Evolutionary conservation across 2,113 vertebrate genomes (phyloP), one percentile per base, ranked within the genome.

Genomic region (Rhodinocichla rosea): DNA sequence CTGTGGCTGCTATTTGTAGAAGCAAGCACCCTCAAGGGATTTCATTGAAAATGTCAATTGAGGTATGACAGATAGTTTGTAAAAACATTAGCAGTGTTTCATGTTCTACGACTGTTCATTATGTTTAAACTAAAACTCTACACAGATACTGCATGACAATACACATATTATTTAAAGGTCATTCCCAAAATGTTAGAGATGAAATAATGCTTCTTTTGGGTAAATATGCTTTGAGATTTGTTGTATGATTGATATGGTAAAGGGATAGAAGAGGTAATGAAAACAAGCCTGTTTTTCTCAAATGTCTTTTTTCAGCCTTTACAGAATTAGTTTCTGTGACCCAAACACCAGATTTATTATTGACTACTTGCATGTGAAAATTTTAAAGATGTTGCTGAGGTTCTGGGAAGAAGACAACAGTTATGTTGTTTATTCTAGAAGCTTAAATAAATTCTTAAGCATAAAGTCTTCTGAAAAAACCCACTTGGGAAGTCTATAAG

Each of bases 81-180:
- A 92, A 95, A 89, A 95, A 78, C 37, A 56, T 87, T 63, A 82
- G 5, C 14, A 39, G 17, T 64, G 15, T 49, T 79, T 84, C 49
- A 39, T 49, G 35, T 86, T 82, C 50, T 67, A 89, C 45, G 13
- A 52, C 28, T 85, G 23, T 95, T 96, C 39, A 49, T 95, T 95
- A 86, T 86, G 32, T 92, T 91, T 83, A 88, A 76, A 79, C 16
- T 74, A 18, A 60, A 95, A 92, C 21, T 92, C 33, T 92, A 55
- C 87, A 45, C 52, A 90, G 18, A 84, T 62, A 47, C 32, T 67
- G 33, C 8, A 17, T 67, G 70, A 95, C 59, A 90, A 8, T 67
- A 50, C n/a, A 30, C 39, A 40, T 53, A 39, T 71, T 85, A 91
- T 65, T 90, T 88, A 96, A 97, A 92, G 24, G 19, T 74, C 32